Percentiles rank a stretch among this genome's conserved stretches.
phyloP scores from a whole-genome alignment of 1,140 invertebrate species.

The Zophobas atratus region DNA sequence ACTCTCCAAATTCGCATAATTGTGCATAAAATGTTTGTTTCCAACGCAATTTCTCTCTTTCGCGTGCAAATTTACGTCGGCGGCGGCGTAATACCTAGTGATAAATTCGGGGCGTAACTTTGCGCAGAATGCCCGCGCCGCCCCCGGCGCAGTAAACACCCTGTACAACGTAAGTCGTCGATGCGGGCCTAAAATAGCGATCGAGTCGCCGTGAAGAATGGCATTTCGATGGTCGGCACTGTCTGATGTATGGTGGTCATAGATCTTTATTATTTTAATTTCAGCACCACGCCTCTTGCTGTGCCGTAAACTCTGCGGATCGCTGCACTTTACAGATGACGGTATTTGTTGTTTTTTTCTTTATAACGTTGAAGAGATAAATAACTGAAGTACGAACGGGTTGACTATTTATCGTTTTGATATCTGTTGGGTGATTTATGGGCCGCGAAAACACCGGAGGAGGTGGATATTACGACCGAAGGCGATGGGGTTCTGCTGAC shows the following conservation, averaged over 20 bases:
- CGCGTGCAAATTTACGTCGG: too few species aligned
- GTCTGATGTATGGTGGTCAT: conserved; percentile 35
- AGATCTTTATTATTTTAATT: conserved; percentile 43
- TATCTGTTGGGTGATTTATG: conserved; percentile 20
- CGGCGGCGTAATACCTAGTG: too few species aligned
- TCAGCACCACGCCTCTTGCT: conserved; percentile 26
- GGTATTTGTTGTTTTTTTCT: conserved; percentile 27
- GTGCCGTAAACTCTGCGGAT: conserved; percentile 33
- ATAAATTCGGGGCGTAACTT: too few species aligned
- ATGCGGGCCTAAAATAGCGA: conserved; percentile 10
- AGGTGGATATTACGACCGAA: neutral
- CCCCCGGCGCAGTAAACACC: neutral
- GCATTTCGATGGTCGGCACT: conserved; percentile 11
- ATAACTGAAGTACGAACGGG: conserved; percentile 17
- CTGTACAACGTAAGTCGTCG: neutral
- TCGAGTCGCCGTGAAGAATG: conserved; percentile 17
- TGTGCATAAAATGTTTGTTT: too few species aligned
- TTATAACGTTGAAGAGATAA: neutral
- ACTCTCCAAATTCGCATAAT: too few species aligned
- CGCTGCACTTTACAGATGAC: conserved; percentile 33
- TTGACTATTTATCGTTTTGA: conserved; percentile 12
- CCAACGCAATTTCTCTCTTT: too few species aligned
- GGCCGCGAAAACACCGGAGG: neutral
- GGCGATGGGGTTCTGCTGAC: too few species aligned
- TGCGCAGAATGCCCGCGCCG: too few species aligned